These are phyloP conservation scores for Poeciliopsis retropinna DNA, from an alignment of 2,113 vertebrate species.

Conservation along the genomic window DNA sequence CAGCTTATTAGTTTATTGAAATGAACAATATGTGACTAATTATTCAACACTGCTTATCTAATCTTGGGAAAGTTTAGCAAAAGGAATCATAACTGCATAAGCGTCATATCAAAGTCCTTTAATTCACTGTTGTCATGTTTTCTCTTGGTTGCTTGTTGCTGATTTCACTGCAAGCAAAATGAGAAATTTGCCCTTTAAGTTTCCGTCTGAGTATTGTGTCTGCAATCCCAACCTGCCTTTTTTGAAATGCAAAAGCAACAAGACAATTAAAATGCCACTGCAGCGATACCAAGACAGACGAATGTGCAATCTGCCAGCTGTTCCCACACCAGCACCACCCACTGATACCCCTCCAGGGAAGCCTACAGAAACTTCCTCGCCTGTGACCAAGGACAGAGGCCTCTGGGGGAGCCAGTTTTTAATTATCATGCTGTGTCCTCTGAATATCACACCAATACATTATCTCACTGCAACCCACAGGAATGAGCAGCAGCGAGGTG, in stretches of 20 bases:
- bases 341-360: conserved; percentile 60
- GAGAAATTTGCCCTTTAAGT: conserved; percentile 12
- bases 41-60: neutral
- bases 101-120: neutral
- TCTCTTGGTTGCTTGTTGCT: neutral
- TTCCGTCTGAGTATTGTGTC: conserved; percentile 5
- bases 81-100: neutral
- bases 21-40: too few species aligned
- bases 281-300: conserved; percentile 65
- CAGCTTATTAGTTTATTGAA: too few species aligned
- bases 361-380: conserved; percentile 56
- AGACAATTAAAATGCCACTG: conserved; percentile 69
- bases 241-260: conserved; percentile 62
- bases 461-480: conserved; percentile 26
- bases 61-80: neutral
- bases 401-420: conserved; percentile 62
- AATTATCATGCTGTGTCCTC: conserved; percentile 62
- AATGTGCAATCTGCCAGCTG: conserved; percentile 77
- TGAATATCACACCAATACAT: conserved; percentile 62
- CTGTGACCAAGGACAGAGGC: conserved; percentile 65
- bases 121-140: neutral
- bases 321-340: conserved; percentile 50
- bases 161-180: conserved; percentile 5
- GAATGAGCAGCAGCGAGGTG: conserved; percentile 40
- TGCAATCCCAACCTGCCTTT: conserved; percentile 30